Conservation (phyloP, 2,113 vertebrate species). For the Bubo blakistoni region DNA sequence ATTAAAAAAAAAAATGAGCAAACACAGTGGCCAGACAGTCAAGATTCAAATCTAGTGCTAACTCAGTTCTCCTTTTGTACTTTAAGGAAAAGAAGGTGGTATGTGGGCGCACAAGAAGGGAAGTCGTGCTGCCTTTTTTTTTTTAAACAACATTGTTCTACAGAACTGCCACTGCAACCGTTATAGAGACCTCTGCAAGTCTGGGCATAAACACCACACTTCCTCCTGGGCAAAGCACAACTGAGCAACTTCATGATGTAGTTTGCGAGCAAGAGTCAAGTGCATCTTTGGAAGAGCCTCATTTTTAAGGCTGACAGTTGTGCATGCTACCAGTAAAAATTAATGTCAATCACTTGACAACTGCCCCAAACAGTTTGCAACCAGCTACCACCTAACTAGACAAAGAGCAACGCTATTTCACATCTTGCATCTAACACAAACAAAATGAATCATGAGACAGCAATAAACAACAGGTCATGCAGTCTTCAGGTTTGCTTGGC, state of each 20-base stretch:
- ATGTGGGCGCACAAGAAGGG: background rate
- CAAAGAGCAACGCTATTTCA: background rate
- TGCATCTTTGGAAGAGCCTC: background rate
- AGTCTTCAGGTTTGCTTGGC: background rate
- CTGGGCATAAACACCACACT: background rate
- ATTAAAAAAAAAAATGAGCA: background rate
- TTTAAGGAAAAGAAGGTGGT: background rate
- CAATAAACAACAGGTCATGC: background rate
- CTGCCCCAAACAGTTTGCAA: background rate
- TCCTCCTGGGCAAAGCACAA: background rate
- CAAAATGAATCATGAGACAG: background rate
- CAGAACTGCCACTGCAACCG: background rate
- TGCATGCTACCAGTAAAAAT: background rate
- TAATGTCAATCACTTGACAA: background rate
- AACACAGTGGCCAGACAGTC: background rate
- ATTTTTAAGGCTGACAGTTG: background rate
- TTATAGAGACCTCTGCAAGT: background rate
- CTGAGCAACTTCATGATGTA: background rate
- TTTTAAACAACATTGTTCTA: background rate
- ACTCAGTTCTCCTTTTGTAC: background rate
- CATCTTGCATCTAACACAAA: background rate
- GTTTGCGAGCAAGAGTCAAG: background rate
- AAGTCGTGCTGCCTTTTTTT: background rate
- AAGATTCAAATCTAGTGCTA: background rate
- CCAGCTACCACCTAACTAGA: background rate